Conservation (phyloP, 2,888 invertebrate genomes). For the Andrena bicolor region DNA sequence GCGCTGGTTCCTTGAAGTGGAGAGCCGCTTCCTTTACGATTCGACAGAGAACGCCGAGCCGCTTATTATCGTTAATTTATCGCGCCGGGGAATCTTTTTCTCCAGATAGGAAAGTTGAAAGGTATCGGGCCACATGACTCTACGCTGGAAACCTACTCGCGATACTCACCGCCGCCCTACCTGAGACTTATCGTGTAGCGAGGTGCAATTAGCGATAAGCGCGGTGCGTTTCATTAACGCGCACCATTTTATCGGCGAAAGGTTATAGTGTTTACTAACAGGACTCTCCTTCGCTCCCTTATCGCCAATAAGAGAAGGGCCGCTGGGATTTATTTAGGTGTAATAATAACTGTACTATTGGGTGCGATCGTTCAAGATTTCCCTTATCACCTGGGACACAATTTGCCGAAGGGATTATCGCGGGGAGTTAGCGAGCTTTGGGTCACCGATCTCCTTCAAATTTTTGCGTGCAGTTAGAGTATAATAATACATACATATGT, state of each 20-base stretch:
- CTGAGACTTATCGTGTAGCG: constrained; percentile 29
- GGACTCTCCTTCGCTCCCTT: constrained; percentile 22
- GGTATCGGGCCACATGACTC: constrained; percentile 22
- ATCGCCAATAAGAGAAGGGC: constrained; percentile 17
- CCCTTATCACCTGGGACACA: neutral
- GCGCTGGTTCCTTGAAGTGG: neutral
- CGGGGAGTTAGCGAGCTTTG: too few relatives aligned
- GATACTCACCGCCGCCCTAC: neutral
- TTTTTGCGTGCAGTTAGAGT: too few relatives aligned
- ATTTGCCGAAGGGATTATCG: too few relatives aligned
- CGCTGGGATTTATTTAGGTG: neutral
- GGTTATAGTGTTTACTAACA: constrained; percentile 46
- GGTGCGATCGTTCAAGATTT: neutral
- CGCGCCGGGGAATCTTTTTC: constrained; percentile 14
- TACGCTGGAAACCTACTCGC: constrained; percentile 18
- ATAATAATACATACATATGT: too few relatives aligned
- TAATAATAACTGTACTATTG: neutral
- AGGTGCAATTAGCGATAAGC: constrained; percentile 54
- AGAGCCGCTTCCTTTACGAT: neutral
- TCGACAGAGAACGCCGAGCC: constrained; percentile 6
- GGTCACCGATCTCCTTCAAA: too few relatives aligned
- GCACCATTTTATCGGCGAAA: constrained; percentile 31
- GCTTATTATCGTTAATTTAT: constrained; percentile 37
- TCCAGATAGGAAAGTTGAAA: constrained; percentile 10
- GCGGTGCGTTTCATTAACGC: constrained; percentile 45